These are phyloP conservation scores for Microdon myrmicae DNA, from an alignment of 2,888 invertebrate species.

Conservation along the genomic window DNA sequence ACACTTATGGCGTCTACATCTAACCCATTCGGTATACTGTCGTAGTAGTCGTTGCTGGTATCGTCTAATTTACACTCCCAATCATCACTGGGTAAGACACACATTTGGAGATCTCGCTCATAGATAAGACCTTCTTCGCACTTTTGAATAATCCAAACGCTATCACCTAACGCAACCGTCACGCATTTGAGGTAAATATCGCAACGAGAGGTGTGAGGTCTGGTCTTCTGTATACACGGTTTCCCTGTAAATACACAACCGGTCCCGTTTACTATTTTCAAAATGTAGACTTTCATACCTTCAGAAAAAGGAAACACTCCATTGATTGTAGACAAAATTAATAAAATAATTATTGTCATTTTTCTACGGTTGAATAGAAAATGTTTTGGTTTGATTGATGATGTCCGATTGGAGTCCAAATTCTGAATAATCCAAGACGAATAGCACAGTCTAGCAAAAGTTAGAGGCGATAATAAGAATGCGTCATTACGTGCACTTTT, in stretches of 20 bases:
- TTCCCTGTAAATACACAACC: constrained; percentile 56
- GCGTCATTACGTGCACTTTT: constrained; percentile 39
- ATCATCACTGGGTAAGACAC: constrained; percentile 66
- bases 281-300: too few relatives aligned
- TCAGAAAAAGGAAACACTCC: too few relatives aligned
- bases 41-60: constrained; percentile 49
- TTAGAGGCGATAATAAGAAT: too few relatives aligned
- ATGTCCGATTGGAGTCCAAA: too few relatives aligned
- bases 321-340: too few relatives aligned
- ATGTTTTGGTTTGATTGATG: too few relatives aligned
- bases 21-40: constrained; percentile 51
- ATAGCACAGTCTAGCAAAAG: too few relatives aligned
- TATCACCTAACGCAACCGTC: constrained; percentile 58
- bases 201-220: constrained; percentile 64
- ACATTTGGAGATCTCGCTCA: constrained; percentile 62
- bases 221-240: constrained; percentile 63
- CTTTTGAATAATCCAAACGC: constrained; percentile 63
- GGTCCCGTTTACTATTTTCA: too few relatives aligned
- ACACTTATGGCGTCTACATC: constrained; percentile 14
- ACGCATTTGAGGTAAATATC: constrained; percentile 64
- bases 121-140: constrained; percentile 65
- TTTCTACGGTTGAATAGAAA: too few relatives aligned
- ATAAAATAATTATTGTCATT: too few relatives aligned
- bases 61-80: constrained; percentile 64
- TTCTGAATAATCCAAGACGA: too few relatives aligned